These are phyloP conservation scores for Tachysurus fulvidraco DNA, from an alignment of 2,113 vertebrate genomes.

Conservation along the genomic window DNA sequence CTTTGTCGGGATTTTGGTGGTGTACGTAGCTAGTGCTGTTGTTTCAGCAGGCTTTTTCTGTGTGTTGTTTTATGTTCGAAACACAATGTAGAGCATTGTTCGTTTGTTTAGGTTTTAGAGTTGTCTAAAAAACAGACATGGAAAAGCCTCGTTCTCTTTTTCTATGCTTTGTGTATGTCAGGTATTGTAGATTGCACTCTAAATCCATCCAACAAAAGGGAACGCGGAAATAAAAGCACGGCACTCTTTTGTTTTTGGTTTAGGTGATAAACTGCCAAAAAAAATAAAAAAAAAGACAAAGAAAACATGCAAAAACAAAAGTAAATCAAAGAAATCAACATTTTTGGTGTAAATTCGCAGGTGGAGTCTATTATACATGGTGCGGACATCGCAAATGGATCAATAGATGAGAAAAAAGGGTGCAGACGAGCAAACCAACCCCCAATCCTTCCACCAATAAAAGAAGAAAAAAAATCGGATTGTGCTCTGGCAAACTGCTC, in stretches of 20 bases:
- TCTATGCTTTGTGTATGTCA: conserved; percentile 65
- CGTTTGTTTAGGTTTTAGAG: conserved; percentile 70
- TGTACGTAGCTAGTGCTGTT: conserved; percentile 69
- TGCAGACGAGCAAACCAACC: conserved; percentile 56
- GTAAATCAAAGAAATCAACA: background rate
- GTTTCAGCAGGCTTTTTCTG: conserved; percentile 60
- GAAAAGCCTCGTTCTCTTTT: conserved; percentile 59
- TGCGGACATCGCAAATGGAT: conserved; percentile 50
- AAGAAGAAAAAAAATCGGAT: conserved; percentile 51
- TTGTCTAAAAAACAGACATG: conserved; percentile 58
- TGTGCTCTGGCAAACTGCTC: conserved; percentile 66
- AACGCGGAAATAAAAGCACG: conserved; percentile 57
- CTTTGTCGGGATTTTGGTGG: conserved; percentile 59
- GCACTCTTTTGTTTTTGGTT: conserved; percentile 51
- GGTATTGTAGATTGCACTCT: conserved; percentile 63
- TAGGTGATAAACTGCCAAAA: conserved; percentile 28
- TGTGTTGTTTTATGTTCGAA: conserved; percentile 63
- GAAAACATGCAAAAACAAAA: conserved; percentile 13
- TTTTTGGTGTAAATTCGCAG: background rate
- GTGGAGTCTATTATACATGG: conserved; percentile 51
- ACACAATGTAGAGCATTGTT: conserved; percentile 68
- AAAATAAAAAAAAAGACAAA: conserved; percentile 20
- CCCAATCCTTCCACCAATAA: conserved; percentile 55
- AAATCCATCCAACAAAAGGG: conserved; percentile 68
- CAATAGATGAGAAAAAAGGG: conserved; percentile 50